Base-by-base conservation (phyloP, 2,797 vertebrate genomes). In the Myripristis jacobus region DNA sequence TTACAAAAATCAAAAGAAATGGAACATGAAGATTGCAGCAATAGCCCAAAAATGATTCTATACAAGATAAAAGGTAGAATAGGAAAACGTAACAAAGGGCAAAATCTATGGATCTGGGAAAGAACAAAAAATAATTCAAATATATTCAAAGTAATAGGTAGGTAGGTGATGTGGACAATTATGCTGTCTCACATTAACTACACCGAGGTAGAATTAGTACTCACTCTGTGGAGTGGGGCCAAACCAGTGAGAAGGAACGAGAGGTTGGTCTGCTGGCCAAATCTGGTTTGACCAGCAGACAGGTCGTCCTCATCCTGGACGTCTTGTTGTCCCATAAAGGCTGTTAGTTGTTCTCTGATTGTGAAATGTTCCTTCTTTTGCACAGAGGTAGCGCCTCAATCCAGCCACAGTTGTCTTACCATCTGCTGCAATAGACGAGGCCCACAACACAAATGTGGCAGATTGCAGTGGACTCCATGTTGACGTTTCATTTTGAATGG, bases 301-400 rank as follows among this genome's bases (percentile, higher is more conserved):
- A 24, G 60, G 12, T 58, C 1, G n/a, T 79, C 38, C 38, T 57
- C 21, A 34, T 71, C 57, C 64, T 70, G 62, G 41, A 46, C 59
- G 53, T 70, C 59, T 16, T 65, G 72, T 77, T 47, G 70, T 55
- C 75, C 57, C 68, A 38, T 65, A 44, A 75, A 70, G 73, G 61
- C 65, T 58, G 13, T 53, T 24, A 24, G 6, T 31, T 61, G 22
- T 53, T 53, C 31, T 65, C 18, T 66, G 64, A 72, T 74, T 77
- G 64, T 75, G 51, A 64, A 29, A 65, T 68, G 66, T 71, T 79
- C 68, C 70, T 77, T 71, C 69, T 67, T 31, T 71, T 55, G 73
- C 19, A 59, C 0, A 11, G 41, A 66, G 11, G 34, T 9, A 48
- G 27, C 53, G 61, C 60, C 72, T 66, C 38, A 44, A 24, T 63